Evolutionary conservation across 1,140 invertebrate genomes (phyloP), one percentile per base, ranked within the genome.

Genomic region (Cheumatopsyche charites): DNA sequence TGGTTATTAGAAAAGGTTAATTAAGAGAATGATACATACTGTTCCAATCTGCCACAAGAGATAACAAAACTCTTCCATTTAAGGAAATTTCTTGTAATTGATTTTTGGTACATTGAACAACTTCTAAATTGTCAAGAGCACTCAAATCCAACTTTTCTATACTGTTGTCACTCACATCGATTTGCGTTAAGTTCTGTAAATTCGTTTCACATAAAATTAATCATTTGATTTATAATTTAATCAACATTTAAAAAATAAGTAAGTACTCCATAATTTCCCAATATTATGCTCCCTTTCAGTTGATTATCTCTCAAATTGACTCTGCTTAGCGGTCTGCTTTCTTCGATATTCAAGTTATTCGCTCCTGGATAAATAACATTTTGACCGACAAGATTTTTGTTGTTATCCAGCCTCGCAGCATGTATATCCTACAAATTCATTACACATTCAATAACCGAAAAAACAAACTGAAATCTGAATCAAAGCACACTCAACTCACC

Each of bases 231-330:
- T 43, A 43, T 43, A 43, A 9, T 43, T 43, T 43, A 43, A 7
- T 43, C 42, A n/a, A 43, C n/a, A n/a, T n/a, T n/a, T n/a, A n/a
- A n/a, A n/a, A n/a, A n/a, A n/a, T n/a, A n/a, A 25, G 25, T 65
- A 86, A 85, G 88, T 87, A 93, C 92, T 77, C 90, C 91, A 80
- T 93, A 94, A 80, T 93, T 93, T 71, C 91, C 91, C 29, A 94
- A 86, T 73, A 94, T 90, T 67, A 94, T 93, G 80, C 90, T 92
- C 74, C 91, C 92, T 80, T 92, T 92, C 5, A 94, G 81, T 74
- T 89, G 87, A 80, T 92, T 93, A 73, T 90, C 88, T 68, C 90
- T 84, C 47, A 93, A 82, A 80, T 92, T 92, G 4, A 93, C 87
- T 76, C 87, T 90, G 23, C 89, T 88, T 0, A 92, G 81, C 61